These are phyloP conservation scores for Perca fluviatilis DNA, from an alignment of 2,113 vertebrate species.

Conservation along the genomic window DNA sequence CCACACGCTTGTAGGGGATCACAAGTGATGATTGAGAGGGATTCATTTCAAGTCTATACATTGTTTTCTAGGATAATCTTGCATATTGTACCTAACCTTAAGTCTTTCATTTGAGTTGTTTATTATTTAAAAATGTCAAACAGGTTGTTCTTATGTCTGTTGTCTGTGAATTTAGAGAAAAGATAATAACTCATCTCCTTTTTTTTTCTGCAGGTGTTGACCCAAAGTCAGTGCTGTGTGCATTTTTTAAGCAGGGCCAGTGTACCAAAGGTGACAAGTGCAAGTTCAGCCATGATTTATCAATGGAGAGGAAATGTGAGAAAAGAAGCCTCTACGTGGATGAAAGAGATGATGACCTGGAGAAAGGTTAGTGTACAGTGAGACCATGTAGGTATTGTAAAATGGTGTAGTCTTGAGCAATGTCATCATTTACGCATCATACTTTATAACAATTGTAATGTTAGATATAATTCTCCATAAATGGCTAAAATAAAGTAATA, in stretches of 20 bases:
- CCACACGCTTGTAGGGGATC: no score
- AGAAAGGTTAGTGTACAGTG: slow-evolving; percentile 88
- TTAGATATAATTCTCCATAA: background rate
- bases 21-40: no score
- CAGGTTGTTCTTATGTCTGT: background rate
- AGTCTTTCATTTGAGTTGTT: background rate
- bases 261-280: slow-evolving; percentile 99
- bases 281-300: slow-evolving; percentile 97
- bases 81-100: no score
- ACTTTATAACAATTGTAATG: background rate
- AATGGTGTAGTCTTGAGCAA: rapidly evolving
- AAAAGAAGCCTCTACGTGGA: slow-evolving; percentile 97
- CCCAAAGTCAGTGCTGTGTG: slow-evolving; percentile 98
- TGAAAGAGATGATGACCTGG: slow-evolving; percentile 95
- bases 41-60: no score
- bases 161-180: no score
- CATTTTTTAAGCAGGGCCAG: slow-evolving; percentile 99
- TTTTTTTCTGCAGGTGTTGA: slow-evolving; percentile 89
- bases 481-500: background rate
- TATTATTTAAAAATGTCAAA: background rate
- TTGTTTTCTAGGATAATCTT: no score
- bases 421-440: background rate
- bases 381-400: background rate
- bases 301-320: slow-evolving; percentile 97
- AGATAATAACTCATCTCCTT: no score